These are phyloP conservation scores for Manis pentadactyla DNA, from an alignment of 2,797 vertebrate genomes.

Conservation along the genomic window DNA sequence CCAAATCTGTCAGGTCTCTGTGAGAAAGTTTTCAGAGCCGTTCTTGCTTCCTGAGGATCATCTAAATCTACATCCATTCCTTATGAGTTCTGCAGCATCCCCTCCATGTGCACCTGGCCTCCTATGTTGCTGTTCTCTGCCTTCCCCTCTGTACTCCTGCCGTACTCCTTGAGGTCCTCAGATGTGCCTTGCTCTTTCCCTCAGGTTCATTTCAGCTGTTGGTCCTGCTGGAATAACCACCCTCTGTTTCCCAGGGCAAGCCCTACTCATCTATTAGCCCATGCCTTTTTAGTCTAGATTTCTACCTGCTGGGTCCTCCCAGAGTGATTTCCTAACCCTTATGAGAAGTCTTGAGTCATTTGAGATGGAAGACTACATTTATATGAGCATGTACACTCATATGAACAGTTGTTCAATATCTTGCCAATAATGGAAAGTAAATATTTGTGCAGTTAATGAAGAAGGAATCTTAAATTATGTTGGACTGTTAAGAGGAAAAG, in stretches of 20 bases:
- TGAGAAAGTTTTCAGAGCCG: background rate
- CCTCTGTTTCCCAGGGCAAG: background rate
- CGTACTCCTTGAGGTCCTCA: background rate
- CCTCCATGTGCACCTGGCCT: rapidly evolving
- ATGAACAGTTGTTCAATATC: background rate
- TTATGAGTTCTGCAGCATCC: background rate
- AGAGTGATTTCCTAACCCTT: background rate
- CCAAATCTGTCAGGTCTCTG: background rate
- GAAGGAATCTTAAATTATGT: background rate
- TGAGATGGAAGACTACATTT: background rate
- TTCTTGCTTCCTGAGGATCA: background rate
- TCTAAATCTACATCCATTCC: background rate
- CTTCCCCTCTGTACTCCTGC: background rate
- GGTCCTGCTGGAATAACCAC: background rate
- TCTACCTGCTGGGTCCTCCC: background rate
- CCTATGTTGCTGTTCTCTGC: background rate
- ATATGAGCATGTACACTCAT: background rate
- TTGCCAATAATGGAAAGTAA: background rate
- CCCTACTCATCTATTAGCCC: background rate
- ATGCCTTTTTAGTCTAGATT: background rate
- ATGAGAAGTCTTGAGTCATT: background rate
- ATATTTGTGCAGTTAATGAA: background rate
- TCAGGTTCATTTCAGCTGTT: background rate
- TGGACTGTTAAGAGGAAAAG: background rate
- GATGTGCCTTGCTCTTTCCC: background rate